Conservation (phyloP, 2,113 vertebrate genomes). For the Hypomesus transpacificus region DNA sequence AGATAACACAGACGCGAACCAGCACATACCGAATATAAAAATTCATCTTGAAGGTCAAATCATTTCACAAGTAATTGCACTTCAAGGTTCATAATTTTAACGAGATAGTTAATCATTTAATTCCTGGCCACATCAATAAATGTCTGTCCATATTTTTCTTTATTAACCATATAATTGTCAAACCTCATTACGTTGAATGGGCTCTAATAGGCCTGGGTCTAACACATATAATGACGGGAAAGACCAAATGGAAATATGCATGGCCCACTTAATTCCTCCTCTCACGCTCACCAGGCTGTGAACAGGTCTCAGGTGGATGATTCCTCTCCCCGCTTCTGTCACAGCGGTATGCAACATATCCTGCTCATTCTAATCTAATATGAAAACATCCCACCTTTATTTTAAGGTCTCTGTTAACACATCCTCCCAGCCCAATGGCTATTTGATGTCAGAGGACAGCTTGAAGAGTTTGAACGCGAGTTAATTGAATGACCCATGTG, state of each 20-base stretch:
- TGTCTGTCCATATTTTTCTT: conserved; percentile 59
- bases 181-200: conserved; percentile 51
- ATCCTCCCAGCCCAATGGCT: too few species aligned
- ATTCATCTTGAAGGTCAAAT: conserved; percentile 61
- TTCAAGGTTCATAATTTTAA: conserved; percentile 68
- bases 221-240: conserved; percentile 41
- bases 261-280: conserved; percentile 35
- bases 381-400: conserved; percentile 31
- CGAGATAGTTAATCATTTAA: conserved; percentile 70
- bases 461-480: too few species aligned
- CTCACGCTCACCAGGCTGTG: conserved; percentile 23
- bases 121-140: conserved; percentile 62
- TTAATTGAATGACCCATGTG: too few species aligned
- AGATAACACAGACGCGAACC: too few species aligned
- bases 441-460: too few species aligned
- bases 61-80: conserved; percentile 58
- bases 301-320: conserved; percentile 18
- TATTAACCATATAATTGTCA: conserved; percentile 61
- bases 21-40: too few species aligned
- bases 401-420: conserved; percentile 18
- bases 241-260: conserved; percentile 16
- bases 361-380: conserved; percentile 32
- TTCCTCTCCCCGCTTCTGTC: conserved; percentile 31
- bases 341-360: conserved; percentile 33
- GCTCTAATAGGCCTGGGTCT: conserved; percentile 38